Evolutionary conservation across 2,113 vertebrate species (phyloP), one percentile per base, ranked within the genome.

Genomic region (Agelaius tricolor): DNA sequence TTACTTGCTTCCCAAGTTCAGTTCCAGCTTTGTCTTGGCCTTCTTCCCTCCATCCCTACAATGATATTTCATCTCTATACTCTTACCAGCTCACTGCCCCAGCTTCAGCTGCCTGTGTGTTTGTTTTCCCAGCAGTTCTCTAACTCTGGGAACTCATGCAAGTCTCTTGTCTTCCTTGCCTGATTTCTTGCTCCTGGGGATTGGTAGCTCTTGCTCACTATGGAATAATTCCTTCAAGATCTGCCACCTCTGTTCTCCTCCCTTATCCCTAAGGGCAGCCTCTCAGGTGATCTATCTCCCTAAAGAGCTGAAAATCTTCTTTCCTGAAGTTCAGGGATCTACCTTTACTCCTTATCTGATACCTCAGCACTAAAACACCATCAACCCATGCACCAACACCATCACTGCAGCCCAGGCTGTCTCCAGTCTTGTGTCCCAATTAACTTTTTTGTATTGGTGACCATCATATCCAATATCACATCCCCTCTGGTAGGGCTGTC

Each of bases 61-160:
- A 35, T 11, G 2, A 2, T 13, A 26, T 12, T 62, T 23, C 0
- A 1, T 23, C 33, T 37, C 12, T 44, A 6, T 41, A 31, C 21
- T 41, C 31, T 52, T 63, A 24, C 15, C 15, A 23, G 22, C 15
- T 52, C 44, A 44, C 44, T 28, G 7, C 6, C 10, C 10, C 20
- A 28, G 27, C 22, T 66, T 52, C 52, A 66, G 28, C 13, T 28
- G 15, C 27, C 33, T 16, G 7, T 23, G 49, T 26, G 20, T 23
- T 73, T 33, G 12, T 10, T 55, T 54, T 71, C 24, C 30, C 41
- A 87, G 41, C 10, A 55, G n/a, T 13, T 41, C 6, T 15, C n/a
- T n/a, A 63, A 47, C 20, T 47, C 44, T 37, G 37, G 37, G 37
- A 37, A 81, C 18, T 27, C 59, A 51, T 22, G 15, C 15, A 14